A percentile compares a stretch with the other conserved stretches of the same genome.
phyloP scores from a whole-genome alignment of 2,888 invertebrate species.

The Mechanitis mazaeus region DNA sequence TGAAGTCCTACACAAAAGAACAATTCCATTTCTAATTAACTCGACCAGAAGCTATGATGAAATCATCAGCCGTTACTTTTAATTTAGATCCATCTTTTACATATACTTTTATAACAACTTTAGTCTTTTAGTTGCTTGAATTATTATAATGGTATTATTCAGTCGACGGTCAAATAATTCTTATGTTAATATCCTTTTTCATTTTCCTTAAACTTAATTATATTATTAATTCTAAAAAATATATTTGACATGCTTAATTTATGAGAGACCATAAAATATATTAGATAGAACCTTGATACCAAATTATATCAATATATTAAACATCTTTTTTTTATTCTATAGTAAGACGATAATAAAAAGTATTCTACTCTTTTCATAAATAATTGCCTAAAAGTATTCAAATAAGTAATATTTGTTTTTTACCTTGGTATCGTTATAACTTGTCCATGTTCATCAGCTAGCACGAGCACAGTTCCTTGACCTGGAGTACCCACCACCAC shows the following conservation, averaged over 20 bases:
- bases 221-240: constrained; percentile 1
- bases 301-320: constrained; percentile 1
- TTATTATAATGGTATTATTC: too few relatives aligned
- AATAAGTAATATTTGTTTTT: constrained; percentile 25
- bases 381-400: too few relatives aligned
- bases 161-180: not conserved
- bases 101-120: not conserved
- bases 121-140: not conserved
- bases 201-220: constrained; percentile 5
- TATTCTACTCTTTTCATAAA: too few relatives aligned
- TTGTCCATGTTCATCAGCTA: constrained; percentile 82
- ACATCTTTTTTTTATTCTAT: not conserved
- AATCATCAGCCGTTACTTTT: constrained; percentile 5
- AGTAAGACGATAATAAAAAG: not conserved
- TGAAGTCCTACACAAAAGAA: constrained; percentile 39
- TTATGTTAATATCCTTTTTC: constrained; percentile 2
- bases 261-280: constrained; percentile 6
- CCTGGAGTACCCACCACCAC: constrained; percentile 71
- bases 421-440: constrained; percentile 82
- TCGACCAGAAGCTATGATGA: constrained; percentile 11
- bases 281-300: constrained; percentile 1
- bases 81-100: not conserved
- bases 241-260: constrained; percentile 4
- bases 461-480: constrained; percentile 81
- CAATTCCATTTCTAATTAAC: constrained; percentile 33